Evolutionary conservation across 2,888 invertebrate genomes (phyloP).

Genomic region (Lysandra coridon): DNA sequence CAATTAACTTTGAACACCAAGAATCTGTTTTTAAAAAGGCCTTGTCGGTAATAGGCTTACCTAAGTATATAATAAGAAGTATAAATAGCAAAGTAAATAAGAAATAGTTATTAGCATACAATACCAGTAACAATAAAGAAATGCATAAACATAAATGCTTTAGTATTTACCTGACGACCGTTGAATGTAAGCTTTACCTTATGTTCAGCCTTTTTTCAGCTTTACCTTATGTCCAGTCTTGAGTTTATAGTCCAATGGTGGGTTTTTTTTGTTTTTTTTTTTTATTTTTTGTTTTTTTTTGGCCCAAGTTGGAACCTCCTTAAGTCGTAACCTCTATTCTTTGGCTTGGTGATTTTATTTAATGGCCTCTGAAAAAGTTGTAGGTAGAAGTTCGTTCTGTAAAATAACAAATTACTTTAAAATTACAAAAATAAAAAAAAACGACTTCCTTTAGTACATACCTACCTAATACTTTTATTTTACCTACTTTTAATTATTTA

Average conservation of each 20-base stretch:
- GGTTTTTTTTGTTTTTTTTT: background rate
- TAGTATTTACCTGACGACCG: background rate
- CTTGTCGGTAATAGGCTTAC: background rate
- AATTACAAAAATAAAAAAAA: background rate
- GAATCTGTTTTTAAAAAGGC: background rate
- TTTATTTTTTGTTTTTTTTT: background rate
- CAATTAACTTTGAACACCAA: background rate
- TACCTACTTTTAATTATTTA: too few species aligned
- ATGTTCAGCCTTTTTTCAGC: background rate
- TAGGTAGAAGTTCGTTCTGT: background rate
- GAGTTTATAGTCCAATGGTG: background rate
- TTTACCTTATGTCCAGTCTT: background rate
- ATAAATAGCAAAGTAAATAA: background rate
- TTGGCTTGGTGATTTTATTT: background rate
- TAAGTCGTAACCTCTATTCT: background rate
- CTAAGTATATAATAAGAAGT: background rate
- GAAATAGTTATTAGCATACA: background rate
- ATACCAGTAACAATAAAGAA: background rate
- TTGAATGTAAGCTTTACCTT: constrained; percentile 4
- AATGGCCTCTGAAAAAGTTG: background rate
- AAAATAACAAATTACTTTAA: background rate
- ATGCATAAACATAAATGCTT: background rate
- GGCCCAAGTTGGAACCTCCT: background rate
- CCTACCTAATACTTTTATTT: background rate
- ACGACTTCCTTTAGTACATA: background rate